Base-by-base conservation (phyloP, 1,140 invertebrate genomes). In the Sarcophaga bullata region DNA sequence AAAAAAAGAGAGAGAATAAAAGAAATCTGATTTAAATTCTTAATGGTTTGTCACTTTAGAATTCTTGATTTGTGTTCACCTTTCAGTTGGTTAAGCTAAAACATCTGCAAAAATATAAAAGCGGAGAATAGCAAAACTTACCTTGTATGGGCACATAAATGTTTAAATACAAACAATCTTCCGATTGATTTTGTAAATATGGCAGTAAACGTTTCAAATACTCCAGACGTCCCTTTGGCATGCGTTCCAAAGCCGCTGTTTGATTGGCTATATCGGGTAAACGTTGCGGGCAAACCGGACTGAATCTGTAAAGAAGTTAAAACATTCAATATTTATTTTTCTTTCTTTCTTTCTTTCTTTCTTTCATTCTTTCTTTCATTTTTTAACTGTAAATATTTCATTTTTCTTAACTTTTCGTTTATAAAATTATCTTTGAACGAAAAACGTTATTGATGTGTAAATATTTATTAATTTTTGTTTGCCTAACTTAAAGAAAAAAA, bases 161-260 rank as follows among this genome's bases (percentile, higher is more conserved):
- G 90, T 99, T 99, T 84, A 99, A 92, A 90, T 98, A 98, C 50
- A 99, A 93, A 90, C 98, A 99, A 92, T 99, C 98, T 92, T 99
- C 98, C 85, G 94, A 97, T 91, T 98, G 97, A 88, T 98, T 95
- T 85, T 93, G 93, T 78, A 99, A 92, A 90, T 96, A 95, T 9
- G 96, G 96, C 84, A 97, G 91, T 87, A 98, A 92, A 86, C 96
- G 92, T 87, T 95, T 95, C 82, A 99, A 92, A 87, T 97, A 96
- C 86, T 97, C 95, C 84, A 97, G 91, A 73, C 97, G 91, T 3
- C 96, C 97, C 84, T 94, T 94, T 7, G 97, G 97, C 93, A 98
- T 97, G 83, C 94, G 94, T 85, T 93, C 94, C 82, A 96, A 90
- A 2, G 95, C 95, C 15, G 94, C 94, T 9, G 96, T 95, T 90